Conservation (phyloP, 2,113 vertebrate species). For the Gambusia holbrooki region DNA sequence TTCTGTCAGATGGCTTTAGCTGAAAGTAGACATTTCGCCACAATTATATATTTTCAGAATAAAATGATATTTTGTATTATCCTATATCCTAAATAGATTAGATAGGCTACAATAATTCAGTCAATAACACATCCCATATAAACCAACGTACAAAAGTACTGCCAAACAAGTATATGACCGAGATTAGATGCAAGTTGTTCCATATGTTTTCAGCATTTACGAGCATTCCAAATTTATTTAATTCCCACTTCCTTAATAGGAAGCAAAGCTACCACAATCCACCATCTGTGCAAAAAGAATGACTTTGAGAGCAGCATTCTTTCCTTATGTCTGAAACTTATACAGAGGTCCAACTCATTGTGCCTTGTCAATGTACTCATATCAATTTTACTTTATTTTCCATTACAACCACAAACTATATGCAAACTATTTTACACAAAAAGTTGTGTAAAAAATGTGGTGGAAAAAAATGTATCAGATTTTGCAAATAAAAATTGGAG, state of each 20-base stretch:
- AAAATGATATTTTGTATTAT: neutral
- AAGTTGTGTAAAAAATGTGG: too few relatives aligned
- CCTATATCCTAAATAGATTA: conserved; percentile 26
- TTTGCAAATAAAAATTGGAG: too few relatives aligned
- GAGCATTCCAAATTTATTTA: conserved; percentile 55
- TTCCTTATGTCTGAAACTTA: conserved; percentile 22
- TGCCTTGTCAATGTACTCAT: neutral
- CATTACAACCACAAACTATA: neutral
- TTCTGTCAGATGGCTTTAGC: neutral
- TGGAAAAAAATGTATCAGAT: too few relatives aligned
- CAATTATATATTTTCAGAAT: conserved; percentile 1
- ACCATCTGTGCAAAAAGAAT: conserved; percentile 35
- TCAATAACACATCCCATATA: neutral
- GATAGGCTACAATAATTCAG: conserved; percentile 10
- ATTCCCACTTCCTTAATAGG: conserved; percentile 46
- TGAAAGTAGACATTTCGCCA: neutral
- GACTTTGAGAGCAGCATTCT: conserved; percentile 48
- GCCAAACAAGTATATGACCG: conserved; percentile 31
- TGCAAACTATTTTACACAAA: too few relatives aligned
- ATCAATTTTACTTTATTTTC: neutral
- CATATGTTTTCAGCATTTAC: conserved; percentile 58
- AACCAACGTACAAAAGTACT: conserved; percentile 18
- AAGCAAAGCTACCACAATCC: conserved; percentile 38
- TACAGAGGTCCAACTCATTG: neutral
- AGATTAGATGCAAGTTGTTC: conserved; percentile 44